Evolutionary conservation across 1,140 invertebrate species (phyloP).

Genomic region (Drosophila obscura): DNA sequence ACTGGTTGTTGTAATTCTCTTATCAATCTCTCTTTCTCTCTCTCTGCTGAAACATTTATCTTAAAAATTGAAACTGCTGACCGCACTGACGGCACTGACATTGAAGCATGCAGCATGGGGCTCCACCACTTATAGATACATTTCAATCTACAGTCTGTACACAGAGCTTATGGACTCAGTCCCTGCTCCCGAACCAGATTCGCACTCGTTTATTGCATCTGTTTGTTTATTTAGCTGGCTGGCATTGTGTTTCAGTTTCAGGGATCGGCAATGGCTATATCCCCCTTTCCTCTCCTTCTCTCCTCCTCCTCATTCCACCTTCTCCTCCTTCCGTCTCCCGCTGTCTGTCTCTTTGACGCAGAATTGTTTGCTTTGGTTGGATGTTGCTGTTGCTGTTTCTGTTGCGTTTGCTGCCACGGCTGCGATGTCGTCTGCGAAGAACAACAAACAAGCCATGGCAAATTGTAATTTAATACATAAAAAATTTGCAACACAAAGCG

Average conservation of each 20-base stretch:
- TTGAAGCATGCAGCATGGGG: constrained; percentile 7
- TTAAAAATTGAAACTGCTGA: constrained; percentile 8
- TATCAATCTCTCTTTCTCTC: too few species aligned
- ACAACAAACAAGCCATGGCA: constrained; percentile 61
- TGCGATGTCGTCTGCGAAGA: constrained; percentile 16
- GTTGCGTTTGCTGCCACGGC: constrained; percentile 33
- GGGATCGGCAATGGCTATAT: constrained; percentile 39
- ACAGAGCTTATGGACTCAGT: background rate
- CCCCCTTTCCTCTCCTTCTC: background rate
- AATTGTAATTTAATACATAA: constrained; percentile 77
- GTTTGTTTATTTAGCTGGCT: constrained; percentile 73
- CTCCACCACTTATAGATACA: constrained; percentile 54
- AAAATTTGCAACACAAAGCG: constrained; percentile 77
- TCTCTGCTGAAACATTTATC: too few species aligned
- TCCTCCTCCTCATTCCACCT: background rate
- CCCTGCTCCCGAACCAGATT: constrained; percentile 17
- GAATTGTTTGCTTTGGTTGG: constrained; percentile 57
- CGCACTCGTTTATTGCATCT: constrained; percentile 52
- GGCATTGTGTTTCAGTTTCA: constrained; percentile 73
- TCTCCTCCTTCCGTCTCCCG: constrained; percentile 13
- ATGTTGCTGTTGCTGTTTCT: constrained; percentile 16
- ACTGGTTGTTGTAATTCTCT: too few species aligned
- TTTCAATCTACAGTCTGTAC: constrained; percentile 58
- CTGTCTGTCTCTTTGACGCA: constrained; percentile 24
- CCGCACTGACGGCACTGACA: constrained; percentile 16